Evolutionary conservation across 2,888 invertebrate species (phyloP).

Genomic region (Orgyia antiqua): DNA sequence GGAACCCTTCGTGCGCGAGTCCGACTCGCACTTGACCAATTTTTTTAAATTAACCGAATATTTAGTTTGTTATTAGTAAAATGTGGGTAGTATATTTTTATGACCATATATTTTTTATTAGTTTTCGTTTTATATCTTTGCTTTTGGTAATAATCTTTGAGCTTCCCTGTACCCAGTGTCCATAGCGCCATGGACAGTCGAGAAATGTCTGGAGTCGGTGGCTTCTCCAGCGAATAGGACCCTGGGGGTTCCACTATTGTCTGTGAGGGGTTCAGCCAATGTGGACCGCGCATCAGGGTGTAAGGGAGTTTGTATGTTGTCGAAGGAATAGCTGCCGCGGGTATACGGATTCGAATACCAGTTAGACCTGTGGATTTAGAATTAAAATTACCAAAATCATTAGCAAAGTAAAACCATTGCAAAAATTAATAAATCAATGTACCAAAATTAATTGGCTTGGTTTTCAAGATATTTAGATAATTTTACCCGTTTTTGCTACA

Average conservation of each 20-base stretch:
- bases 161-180: slow-evolving; percentile 84
- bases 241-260: slow-evolving; percentile 54
- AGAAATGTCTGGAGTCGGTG: slow-evolving; percentile 74
- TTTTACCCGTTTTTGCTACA: no score
- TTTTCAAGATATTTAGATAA: no score
- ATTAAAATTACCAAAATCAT: not conserved
- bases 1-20: no score
- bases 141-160: slow-evolving; percentile 10
- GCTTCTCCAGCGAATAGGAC: slow-evolving; percentile 82
- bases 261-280: slow-evolving; percentile 77
- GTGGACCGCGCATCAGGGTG: slow-evolving; percentile 67
- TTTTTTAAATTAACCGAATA: no score
- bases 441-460: not conserved
- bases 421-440: no score
- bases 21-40: no score
- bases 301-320: slow-evolving; percentile 70
- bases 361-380: slow-evolving; percentile 71
- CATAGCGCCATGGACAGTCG: slow-evolving; percentile 85
- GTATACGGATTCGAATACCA: slow-evolving; percentile 85
- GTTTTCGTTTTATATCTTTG: slow-evolving; percentile 11
- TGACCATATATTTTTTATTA: no score
- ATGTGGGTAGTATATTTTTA: no score
- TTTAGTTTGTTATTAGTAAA: no score
- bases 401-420: not conserved
- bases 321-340: slow-evolving; percentile 84